Conservation (phyloP, 1,140 invertebrate genomes). For the Lysiphlebus fabarum region DNA sequence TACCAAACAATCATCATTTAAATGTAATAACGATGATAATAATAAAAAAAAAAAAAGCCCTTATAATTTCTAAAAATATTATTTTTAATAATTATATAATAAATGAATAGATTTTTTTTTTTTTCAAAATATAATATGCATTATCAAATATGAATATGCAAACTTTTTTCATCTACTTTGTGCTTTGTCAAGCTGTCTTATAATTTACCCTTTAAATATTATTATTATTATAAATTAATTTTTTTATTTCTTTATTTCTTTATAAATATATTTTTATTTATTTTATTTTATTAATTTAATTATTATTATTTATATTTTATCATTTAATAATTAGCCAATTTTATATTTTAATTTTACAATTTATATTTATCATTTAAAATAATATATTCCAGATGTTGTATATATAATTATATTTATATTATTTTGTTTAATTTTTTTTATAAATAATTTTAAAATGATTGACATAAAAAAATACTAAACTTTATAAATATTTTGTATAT, state of each 20-base stretch:
- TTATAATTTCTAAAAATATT: no score
- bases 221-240: background rate
- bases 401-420: no score
- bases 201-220: constrained; percentile 10
- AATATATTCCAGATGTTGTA: background rate
- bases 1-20: constrained; percentile 33
- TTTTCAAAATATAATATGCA: constrained; percentile 32
- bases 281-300: constrained; percentile 20
- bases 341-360: background rate
- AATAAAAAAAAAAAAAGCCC: no score
- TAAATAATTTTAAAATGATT: no score
- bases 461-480: no score
- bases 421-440: no score
- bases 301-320: background rate
- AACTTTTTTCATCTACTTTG: constrained; percentile 37
- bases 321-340: background rate
- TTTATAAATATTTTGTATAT: no score
- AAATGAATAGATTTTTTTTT: constrained; percentile 11
- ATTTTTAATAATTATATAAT: constrained; percentile 15
- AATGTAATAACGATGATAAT: constrained; percentile 28
- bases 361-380: background rate
- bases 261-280: constrained; percentile 14
- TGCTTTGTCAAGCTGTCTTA: constrained; percentile 40
- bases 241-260: constrained; percentile 16
- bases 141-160: constrained; percentile 44